These are phyloP conservation scores for Drosophila gunungcola DNA, from an alignment of 1,140 invertebrate species.

Conservation along the genomic window DNA sequence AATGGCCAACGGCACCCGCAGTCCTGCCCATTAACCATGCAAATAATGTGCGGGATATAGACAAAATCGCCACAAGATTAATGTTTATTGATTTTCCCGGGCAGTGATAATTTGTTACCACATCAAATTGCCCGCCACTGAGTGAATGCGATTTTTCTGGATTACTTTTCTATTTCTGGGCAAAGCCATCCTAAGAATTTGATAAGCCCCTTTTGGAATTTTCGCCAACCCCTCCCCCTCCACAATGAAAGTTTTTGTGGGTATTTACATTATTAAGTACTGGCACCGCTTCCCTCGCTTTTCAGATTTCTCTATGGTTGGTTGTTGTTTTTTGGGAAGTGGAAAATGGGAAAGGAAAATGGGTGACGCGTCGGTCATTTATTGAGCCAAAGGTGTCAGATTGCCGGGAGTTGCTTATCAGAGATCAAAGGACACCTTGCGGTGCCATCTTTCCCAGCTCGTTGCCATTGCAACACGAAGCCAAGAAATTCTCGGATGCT, in stretches of 20 bases:
- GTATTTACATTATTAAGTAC: slow-evolving; percentile 66
- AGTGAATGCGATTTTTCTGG: slow-evolving; percentile 54
- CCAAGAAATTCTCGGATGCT: neutral
- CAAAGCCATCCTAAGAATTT: slow-evolving; percentile 69
- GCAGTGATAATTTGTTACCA: slow-evolving; percentile 63
- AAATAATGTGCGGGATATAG: slow-evolving; percentile 72
- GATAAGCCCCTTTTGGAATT: slow-evolving; percentile 70
- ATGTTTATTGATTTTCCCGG: slow-evolving; percentile 78
- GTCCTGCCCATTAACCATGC: slow-evolving; percentile 60
- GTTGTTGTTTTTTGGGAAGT: neutral
- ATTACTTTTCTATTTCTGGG: slow-evolving; percentile 75
- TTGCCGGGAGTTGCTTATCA: slow-evolving; percentile 49
- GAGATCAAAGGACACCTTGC: slow-evolving; percentile 53
- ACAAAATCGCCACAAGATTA: slow-evolving; percentile 79
- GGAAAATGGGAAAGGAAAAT: slow-evolving; percentile 1
- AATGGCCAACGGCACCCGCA: slow-evolving; percentile 30
- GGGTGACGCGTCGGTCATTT: slow-evolving; percentile 26
- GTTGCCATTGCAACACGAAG: slow-evolving; percentile 43
- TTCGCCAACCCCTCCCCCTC: neutral
- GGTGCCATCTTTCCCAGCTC: slow-evolving; percentile 19
- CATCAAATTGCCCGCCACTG: slow-evolving; percentile 30
- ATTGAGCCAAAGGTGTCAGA: slow-evolving; percentile 47
- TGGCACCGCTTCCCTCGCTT: slow-evolving; percentile 13
- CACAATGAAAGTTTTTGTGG: slow-evolving; percentile 52
- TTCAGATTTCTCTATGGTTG: slow-evolving; percentile 12